Evolutionary conservation across 2,113 vertebrate species (phyloP).

Genomic region (Muntiacus reevesi): DNA sequence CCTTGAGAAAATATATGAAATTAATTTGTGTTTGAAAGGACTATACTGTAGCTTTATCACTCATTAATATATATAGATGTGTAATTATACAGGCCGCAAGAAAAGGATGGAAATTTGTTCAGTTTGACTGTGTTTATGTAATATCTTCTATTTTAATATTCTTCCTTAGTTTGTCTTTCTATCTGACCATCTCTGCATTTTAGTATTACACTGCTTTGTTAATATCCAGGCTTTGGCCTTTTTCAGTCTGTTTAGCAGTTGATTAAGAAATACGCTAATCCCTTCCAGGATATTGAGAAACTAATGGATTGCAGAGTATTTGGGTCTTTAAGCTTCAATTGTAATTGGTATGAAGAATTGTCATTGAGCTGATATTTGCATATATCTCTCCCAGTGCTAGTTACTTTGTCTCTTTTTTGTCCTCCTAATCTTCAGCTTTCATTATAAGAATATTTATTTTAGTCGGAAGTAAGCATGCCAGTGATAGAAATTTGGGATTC

Average conservation of each 20-base stretch:
- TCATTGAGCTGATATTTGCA: slow-evolving; percentile 73
- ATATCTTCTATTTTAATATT: slow-evolving; percentile 2
- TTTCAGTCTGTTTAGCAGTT: slow-evolving; percentile 72
- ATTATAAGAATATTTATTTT: slow-evolving; percentile 70
- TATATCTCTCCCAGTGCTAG: slow-evolving; percentile 56
- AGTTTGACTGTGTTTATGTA: neutral
- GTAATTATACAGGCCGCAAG: neutral
- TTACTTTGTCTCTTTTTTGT: slow-evolving; percentile 50
- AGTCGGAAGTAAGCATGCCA: slow-evolving; percentile 51
- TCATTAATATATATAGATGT: neutral
- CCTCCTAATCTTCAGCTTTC: slow-evolving; percentile 67
- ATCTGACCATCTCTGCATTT: slow-evolving; percentile 54
- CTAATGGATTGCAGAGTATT: slow-evolving; percentile 74
- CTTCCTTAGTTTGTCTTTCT: slow-evolving; percentile 9
- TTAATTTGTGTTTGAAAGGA: neutral
- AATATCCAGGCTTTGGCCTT: slow-evolving; percentile 54
- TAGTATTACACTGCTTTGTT: slow-evolving; percentile 49
- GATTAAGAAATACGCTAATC: slow-evolving; percentile 79
- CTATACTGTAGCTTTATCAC: neutral
- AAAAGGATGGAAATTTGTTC: neutral
- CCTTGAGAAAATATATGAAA: neutral
- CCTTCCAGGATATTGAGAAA: slow-evolving; percentile 66
- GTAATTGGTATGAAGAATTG: slow-evolving; percentile 70
- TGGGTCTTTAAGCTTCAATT: slow-evolving; percentile 74
- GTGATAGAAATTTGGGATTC: slow-evolving; percentile 72